Evolutionary conservation across 1,140 invertebrate species (phyloP).

Genomic region (Reticulitermes speratus): DNA sequence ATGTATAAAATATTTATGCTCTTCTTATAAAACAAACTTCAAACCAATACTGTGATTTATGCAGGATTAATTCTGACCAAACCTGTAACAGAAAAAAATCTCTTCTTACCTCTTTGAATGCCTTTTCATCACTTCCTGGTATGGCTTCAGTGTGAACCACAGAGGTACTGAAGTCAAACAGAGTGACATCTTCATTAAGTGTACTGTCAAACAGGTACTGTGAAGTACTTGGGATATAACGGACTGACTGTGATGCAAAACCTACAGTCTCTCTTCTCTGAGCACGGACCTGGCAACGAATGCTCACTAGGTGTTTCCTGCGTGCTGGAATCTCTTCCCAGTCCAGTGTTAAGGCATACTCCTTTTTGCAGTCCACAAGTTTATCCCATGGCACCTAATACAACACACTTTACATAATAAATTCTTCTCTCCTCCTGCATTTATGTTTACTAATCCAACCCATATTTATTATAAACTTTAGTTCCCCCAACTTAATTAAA

Average conservation of each 20-base stretch:
- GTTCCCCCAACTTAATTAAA: too few relatives aligned
- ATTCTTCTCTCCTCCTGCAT: too few relatives aligned
- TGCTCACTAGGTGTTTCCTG: slow-evolving; percentile 49
- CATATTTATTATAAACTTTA: too few relatives aligned
- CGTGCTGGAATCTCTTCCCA: slow-evolving; percentile 48
- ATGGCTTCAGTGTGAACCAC: background rate
- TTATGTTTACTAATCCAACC: too few relatives aligned
- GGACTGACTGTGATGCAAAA: slow-evolving; percentile 8
- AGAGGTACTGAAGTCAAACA: slow-evolving; percentile 53
- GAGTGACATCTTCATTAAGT: slow-evolving; percentile 53
- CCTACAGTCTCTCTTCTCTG: background rate
- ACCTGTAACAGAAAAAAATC: background rate
- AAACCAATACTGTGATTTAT: too few relatives aligned
- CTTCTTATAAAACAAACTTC: too few relatives aligned
- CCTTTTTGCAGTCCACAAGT: slow-evolving; percentile 47
- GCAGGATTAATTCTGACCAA: too few relatives aligned
- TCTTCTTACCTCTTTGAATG: background rate
- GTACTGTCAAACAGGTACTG: slow-evolving; percentile 48
- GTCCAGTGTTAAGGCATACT: slow-evolving; percentile 47
- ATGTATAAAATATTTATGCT: too few relatives aligned
- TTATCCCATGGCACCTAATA: slow-evolving; percentile 49
- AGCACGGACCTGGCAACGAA: slow-evolving; percentile 38
- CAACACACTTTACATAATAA: background rate
- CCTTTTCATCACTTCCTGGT: background rate
- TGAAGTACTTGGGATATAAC: slow-evolving; percentile 36